Base-by-base conservation (phyloP, 2,888 invertebrate species). In the Adela reaumurella region DNA sequence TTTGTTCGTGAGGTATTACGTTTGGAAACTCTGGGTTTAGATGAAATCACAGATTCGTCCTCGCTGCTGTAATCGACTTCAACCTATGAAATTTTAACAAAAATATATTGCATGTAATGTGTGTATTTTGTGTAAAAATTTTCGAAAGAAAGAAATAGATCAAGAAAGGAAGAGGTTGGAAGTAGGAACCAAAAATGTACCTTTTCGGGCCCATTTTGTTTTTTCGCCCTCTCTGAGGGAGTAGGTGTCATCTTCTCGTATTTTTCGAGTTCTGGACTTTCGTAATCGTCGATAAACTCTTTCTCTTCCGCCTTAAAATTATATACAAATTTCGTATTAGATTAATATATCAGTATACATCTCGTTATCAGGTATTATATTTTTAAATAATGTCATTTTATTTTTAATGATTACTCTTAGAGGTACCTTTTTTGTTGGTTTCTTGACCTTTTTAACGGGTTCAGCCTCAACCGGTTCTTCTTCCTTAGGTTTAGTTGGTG, bases 261-360 rank as follows among this genome's bases (percentile, higher is more conserved):
- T 68, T 83, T 86, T 62, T 89, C 88, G 50, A 89, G 73, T 20
- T 83, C 84, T 0, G 89, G 85, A 54, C 87, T 81, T 63, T 90
- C 89, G 61, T 90, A 90, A 68, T 90, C 90, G 42, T 87, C 86
- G 49, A 83, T 74, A 47, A 81, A 76, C 54, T 84, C 84, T 54
- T 76, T 71, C 45, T 76, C 70, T 56, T 81, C 79, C 69, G 71
- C 73, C 74, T 67, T 54, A 60, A 64, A 59, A 18, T 46, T 28
- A 24, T 46, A 5, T 46, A 46, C 46, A 51, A 47, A n/a, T 46
- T 45, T 2, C 11, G 18, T 19, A 45, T 45, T 11, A 11, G 18
- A 17, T 19, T 45, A 20, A 11, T 14, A n/a, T 46, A 45, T 47
- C 24, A 56, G 47, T 54, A 52, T 41, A 18, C 44, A 46, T 45